Conservation (phyloP, 2,113 vertebrate species). For the Notiomystis cincta region DNA sequence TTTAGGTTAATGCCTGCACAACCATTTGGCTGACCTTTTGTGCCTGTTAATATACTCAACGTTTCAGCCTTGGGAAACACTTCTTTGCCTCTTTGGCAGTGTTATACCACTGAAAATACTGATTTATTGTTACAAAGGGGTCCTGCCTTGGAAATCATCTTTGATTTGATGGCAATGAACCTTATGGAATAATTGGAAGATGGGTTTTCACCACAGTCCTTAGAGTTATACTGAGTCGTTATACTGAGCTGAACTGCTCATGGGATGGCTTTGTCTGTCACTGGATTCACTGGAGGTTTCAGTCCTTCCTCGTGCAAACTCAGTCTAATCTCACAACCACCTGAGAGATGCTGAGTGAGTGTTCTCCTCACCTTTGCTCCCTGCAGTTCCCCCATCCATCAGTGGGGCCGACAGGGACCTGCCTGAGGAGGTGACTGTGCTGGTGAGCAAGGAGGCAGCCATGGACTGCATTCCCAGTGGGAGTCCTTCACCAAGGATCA, state of each 20-base stretch:
- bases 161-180: neutral
- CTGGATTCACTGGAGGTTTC: neutral
- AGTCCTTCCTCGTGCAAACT: neutral
- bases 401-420: slow-evolving; percentile 71
- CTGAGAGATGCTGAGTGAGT: neutral
- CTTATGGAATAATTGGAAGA: neutral
- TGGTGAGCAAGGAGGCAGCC: slow-evolving; percentile 73
- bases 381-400: slow-evolving; percentile 86
- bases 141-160: neutral
- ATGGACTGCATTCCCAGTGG: slow-evolving; percentile 85
- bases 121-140: neutral
- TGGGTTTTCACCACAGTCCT: neutral
- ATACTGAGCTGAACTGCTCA: neutral
- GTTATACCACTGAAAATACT: neutral
- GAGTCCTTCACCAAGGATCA: slow-evolving; percentile 81
- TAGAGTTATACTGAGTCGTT: neutral
- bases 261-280: neutral
- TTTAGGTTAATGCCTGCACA: neutral
- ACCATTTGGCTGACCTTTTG: neutral
- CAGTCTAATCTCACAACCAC: neutral
- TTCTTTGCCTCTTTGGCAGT: neutral
- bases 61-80: neutral
- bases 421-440: slow-evolving; percentile 84
- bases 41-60: neutral
- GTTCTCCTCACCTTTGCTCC: neutral